Percentiles rank a stretch among this genome's conserved stretches.
These are phyloP conservation scores for Cerceris rybyensis DNA, from an alignment of 2,888 invertebrate species.

Conservation along the genomic window DNA sequence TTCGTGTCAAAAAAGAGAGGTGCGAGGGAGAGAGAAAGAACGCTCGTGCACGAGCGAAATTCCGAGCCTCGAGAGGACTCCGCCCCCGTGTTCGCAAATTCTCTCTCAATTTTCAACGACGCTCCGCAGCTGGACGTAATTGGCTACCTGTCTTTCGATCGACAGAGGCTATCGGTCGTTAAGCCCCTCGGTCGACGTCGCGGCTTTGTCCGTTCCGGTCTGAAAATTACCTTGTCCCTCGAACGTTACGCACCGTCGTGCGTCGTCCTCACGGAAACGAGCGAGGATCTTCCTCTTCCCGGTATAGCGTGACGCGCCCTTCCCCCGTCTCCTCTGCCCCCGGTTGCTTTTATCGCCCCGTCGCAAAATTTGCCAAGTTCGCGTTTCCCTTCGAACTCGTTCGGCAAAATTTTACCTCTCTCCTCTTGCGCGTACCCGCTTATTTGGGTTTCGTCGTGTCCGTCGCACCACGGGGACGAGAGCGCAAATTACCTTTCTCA, in stretches of 20 bases:
- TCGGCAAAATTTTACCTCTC: too few species aligned
- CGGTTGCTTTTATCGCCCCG: background rate
- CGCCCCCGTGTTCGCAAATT: slow-evolving; percentile 63
- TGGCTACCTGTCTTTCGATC: slow-evolving; percentile 61
- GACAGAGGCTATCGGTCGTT: slow-evolving; percentile 42
- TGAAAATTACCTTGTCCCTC: slow-evolving; percentile 44
- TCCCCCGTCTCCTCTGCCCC: slow-evolving; percentile 2
- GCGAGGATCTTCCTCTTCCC: slow-evolving; percentile 4
- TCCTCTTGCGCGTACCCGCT: too few species aligned
- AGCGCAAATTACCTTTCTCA: too few species aligned
- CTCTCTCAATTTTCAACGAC: slow-evolving; percentile 67
- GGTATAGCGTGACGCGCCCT: slow-evolving; percentile 33
- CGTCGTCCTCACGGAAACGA: slow-evolving; percentile 5
- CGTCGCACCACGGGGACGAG: too few species aligned
- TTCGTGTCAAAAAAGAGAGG: too few species aligned
- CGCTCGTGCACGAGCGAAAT: slow-evolving; percentile 13
- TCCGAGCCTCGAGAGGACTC: slow-evolving; percentile 37
- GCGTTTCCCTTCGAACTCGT: background rate
- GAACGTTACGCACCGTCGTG: slow-evolving; percentile 1
- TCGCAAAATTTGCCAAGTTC: background rate
- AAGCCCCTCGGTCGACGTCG: slow-evolving; percentile 6
- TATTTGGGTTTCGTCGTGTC: too few species aligned
- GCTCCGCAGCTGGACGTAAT: slow-evolving; percentile 65
- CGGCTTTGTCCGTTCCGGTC: slow-evolving; percentile 38
- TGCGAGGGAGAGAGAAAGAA: too few species aligned